These are phyloP conservation scores for Cercopithecus mitis DNA, from an alignment of 2,797 vertebrate genomes.

Conservation along the genomic window DNA sequence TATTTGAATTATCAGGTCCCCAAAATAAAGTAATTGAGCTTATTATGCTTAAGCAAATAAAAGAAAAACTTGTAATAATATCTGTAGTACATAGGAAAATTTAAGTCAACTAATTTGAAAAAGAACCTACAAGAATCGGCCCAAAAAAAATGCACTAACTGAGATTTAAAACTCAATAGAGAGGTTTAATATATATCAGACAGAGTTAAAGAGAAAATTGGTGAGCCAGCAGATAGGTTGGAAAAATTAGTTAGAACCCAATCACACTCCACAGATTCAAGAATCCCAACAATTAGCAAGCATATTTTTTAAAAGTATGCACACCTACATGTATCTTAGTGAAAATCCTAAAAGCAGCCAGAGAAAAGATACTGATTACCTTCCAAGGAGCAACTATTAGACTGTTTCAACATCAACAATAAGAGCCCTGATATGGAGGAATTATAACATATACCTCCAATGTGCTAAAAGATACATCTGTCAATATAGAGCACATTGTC, in stretches of 20 bases:
- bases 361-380: not conserved
- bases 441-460: not conserved
- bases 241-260: not conserved
- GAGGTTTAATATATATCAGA: not conserved
- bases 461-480: not conserved
- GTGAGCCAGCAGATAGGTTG: not conserved
- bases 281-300: not conserved
- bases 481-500: not conserved
- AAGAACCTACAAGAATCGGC: not conserved
- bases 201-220: not conserved
- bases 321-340: not conserved
- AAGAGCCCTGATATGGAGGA: not conserved
- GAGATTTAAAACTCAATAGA: not conserved
- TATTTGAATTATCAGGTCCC: not conserved
- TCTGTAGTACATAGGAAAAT: not conserved
- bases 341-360: not conserved
- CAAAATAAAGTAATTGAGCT: not conserved
- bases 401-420: not conserved
- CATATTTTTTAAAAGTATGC: not conserved
- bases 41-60: conserved; percentile 20
- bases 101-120: not conserved
- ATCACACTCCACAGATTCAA: not conserved
- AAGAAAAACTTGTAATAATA: conserved; percentile 13
- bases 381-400: not conserved
- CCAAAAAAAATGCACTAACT: not conserved